These are phyloP conservation scores for Drosophila saltans DNA, from an alignment of 1,140 invertebrate species.

Conservation along the genomic window DNA sequence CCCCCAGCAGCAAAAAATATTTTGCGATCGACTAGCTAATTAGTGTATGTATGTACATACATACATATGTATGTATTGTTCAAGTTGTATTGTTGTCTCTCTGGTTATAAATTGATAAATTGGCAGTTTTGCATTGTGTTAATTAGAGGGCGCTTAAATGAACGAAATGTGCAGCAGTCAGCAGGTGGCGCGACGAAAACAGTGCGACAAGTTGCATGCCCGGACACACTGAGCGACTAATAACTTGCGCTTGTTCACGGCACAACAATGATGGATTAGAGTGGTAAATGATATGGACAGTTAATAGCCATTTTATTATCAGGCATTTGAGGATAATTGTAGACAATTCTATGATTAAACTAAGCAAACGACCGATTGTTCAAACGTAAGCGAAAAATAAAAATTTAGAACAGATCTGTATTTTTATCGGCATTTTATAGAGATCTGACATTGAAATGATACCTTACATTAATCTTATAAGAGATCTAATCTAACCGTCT, in stretches of 20 bases:
- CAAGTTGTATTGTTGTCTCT: slow-evolving; percentile 36
- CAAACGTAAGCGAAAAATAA: slow-evolving; percentile 43
- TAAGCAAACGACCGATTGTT: slow-evolving; percentile 43
- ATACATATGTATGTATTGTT: slow-evolving; percentile 32
- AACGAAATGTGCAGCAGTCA: slow-evolving; percentile 31
- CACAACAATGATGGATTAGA: slow-evolving; percentile 42
- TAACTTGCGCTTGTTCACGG: slow-evolving; percentile 28
- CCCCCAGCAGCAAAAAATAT: slow-evolving; percentile 23
- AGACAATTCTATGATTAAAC: slow-evolving; percentile 50
- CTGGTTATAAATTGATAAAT: slow-evolving; percentile 58
- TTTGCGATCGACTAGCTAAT: slow-evolving; percentile 26
- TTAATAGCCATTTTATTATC: slow-evolving; percentile 40
- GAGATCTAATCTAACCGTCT: too few species aligned
- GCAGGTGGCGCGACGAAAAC: slow-evolving; percentile 55
- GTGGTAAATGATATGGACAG: slow-evolving; percentile 52
- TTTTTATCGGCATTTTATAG: too few species aligned
- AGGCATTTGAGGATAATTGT: slow-evolving; percentile 56
- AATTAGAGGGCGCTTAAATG: slow-evolving; percentile 40
- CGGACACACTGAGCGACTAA: slow-evolving; percentile 5
- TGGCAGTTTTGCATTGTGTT: slow-evolving; percentile 42
- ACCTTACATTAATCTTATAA: too few species aligned
- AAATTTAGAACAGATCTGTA: too few species aligned
- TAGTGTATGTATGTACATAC: slow-evolving; percentile 30
- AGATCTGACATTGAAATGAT: too few species aligned
- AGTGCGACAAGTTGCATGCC: slow-evolving; percentile 29